phyloP scores from a whole-genome alignment of 2,113 vertebrate species.

The Tenebrosternarchus preto region DNA sequence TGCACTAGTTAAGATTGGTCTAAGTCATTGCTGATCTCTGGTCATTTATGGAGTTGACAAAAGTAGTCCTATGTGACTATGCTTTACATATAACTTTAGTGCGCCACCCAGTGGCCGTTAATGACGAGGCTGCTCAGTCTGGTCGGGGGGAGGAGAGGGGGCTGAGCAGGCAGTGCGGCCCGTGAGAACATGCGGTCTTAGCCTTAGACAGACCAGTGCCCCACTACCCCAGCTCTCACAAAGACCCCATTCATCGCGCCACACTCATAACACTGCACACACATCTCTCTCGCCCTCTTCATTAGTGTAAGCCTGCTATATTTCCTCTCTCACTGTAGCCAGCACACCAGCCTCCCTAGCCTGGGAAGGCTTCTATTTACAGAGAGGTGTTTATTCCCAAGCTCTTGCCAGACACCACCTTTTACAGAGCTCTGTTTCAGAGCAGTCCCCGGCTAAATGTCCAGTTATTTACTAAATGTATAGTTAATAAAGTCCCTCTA shows the following conservation, averaged over 20 bases:
- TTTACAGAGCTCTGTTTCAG: conserved; percentile 18
- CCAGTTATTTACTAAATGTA: not conserved
- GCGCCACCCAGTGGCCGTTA: conserved; percentile 22
- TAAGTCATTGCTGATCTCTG: too few species aligned
- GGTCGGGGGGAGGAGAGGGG: conserved; percentile 53
- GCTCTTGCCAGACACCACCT: conserved; percentile 29
- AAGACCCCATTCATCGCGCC: conserved; percentile 76
- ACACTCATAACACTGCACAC: conserved; percentile 72
- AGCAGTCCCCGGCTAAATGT: not conserved
- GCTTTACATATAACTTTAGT: not conserved
- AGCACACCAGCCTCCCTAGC: not conserved
- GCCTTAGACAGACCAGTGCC: conserved; percentile 69
- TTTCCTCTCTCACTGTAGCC: conserved; percentile 60
- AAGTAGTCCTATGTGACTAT: not conserved
- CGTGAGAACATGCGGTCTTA: conserved; percentile 75
- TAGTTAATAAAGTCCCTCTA: not conserved
- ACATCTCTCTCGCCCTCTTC: conserved; percentile 77
- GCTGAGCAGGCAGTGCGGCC: conserved; percentile 66
- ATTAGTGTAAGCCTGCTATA: conserved; percentile 73
- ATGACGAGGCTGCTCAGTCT: not conserved
- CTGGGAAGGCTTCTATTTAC: conserved; percentile 45
- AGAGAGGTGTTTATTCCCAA: conserved; percentile 29
- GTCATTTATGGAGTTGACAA: too few species aligned
- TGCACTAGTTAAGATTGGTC: too few species aligned
- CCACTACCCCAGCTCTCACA: conserved; percentile 65